phyloP scores from a whole-genome alignment of 2,113 vertebrate genomes.

The mouse (Mus musculus) region DNA sequence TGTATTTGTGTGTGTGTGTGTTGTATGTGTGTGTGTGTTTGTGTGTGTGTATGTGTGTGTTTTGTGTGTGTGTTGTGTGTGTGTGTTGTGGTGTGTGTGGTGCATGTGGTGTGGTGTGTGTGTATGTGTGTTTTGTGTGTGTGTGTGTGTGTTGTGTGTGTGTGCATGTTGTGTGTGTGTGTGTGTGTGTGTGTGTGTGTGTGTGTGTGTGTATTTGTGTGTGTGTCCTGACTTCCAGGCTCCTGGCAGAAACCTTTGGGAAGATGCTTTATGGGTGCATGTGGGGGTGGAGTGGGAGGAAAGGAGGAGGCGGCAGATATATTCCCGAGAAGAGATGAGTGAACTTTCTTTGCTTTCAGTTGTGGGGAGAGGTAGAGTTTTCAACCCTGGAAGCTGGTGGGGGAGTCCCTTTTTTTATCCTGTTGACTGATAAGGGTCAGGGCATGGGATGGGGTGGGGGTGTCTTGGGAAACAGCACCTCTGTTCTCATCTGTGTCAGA shows the following conservation, averaged over 20 bases:
- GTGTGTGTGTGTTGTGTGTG: too few species aligned
- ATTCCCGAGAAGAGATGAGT: background rate
- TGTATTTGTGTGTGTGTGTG: background rate
- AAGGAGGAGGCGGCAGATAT: rapidly evolving
- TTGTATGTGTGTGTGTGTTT: background rate
- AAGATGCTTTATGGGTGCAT: background rate
- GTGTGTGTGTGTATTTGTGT: slow-evolving; percentile 24
- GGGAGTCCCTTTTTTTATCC: background rate
- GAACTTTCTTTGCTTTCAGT: background rate
- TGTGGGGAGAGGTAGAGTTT: background rate
- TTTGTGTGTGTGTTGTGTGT: too few species aligned
- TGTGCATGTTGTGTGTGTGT: background rate
- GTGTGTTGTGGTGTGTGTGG: too few species aligned
- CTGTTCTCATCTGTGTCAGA: background rate
- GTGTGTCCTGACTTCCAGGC: background rate
- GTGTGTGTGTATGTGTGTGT: background rate
- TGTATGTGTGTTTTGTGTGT: background rate
- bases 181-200: slow-evolving; percentile 23
- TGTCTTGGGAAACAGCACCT: background rate
- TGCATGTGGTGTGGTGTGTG: too few species aligned
- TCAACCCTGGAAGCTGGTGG: background rate
- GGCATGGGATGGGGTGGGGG: background rate
- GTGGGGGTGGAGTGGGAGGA: background rate
- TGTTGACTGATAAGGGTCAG: background rate
- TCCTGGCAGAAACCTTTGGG: background rate